Evolutionary conservation across 2,113 vertebrate genomes (phyloP).

Genomic region (Cebus imitator): DNA sequence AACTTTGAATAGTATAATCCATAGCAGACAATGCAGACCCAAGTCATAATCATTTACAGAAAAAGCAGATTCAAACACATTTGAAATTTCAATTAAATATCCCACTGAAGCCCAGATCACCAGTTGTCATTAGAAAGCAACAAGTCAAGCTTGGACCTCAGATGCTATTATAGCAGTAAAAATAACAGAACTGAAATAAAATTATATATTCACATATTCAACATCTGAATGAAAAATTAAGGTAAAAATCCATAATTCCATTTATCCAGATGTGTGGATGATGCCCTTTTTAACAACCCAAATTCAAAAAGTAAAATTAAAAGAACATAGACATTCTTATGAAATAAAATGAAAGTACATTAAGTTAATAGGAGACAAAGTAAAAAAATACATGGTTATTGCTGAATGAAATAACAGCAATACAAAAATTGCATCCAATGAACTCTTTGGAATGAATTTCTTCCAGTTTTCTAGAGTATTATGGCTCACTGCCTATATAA

Average conservation of each 20-base stretch:
- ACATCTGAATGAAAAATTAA: not conserved
- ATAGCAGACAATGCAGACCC: not conserved
- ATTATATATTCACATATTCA: not conserved
- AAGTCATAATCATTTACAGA: not conserved
- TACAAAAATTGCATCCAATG: not conserved
- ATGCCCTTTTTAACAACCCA: not conserved
- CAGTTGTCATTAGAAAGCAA: not conserved
- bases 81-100: not conserved
- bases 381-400: not conserved
- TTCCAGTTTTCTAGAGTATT: not conserved
- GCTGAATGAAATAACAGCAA: not conserved
- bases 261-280: not conserved
- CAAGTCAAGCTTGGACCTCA: not conserved
- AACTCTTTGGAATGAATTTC: not conserved
- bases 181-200: not conserved
- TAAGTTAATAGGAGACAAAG: not conserved
- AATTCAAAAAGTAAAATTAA: not conserved
- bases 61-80: not conserved
- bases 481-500: not conserved
- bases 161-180: not conserved
- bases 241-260: not conserved
- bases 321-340: not conserved
- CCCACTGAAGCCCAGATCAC: not conserved
- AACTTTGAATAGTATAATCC: not conserved
- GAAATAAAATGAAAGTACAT: not conserved